These are phyloP conservation scores for Xenopus petersii DNA, from an alignment of 2,797 vertebrate genomes.

Conservation along the genomic window DNA sequence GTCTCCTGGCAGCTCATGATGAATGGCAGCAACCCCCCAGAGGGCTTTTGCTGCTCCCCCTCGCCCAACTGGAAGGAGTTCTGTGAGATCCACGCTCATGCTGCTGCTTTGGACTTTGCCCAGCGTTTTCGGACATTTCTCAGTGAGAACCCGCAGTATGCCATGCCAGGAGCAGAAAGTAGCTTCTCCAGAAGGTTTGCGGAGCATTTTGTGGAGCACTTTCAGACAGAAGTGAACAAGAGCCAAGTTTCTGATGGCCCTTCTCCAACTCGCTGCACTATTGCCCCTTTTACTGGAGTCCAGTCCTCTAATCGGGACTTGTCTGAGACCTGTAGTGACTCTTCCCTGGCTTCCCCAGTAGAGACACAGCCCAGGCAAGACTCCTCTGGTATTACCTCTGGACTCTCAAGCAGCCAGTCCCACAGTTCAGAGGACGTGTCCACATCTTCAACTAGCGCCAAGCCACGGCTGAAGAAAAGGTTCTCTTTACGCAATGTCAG, in stretches of 20 bases:
- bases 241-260: conserved; percentile 52
- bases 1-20: conserved; percentile 28
- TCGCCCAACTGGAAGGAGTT: conserved; percentile 89
- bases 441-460: conserved; percentile 59
- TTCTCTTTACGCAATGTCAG: conserved; percentile 85
- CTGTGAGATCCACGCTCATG: conserved; percentile 85
- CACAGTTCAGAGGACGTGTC: conserved; percentile 67
- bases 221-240: conserved; percentile 78
- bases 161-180: conserved; percentile 71
- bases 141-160: conserved; percentile 81
- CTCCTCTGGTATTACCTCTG: conserved; percentile 44
- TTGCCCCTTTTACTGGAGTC: conserved; percentile 58
- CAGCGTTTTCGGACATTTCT: conserved; percentile 82
- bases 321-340: conserved; percentile 61
- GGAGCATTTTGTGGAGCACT: conserved; percentile 82
- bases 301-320: conserved; percentile 51
- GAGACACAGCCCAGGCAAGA: conserved; percentile 53
- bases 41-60: conserved; percentile 64
- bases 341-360: conserved; percentile 57
- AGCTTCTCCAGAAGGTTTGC: conserved; percentile 85
- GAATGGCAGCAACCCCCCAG: conserved; percentile 35
- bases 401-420: conserved; percentile 58
- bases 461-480: conserved; percentile 85
- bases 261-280: conserved; percentile 54
- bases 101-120: conserved; percentile 84